Percentiles rank a stretch among this genome's conserved stretches.
These are phyloP conservation scores for Pogonomyrmex californicus DNA, from an alignment of 1,140 invertebrate genomes.

Conservation along the genomic window DNA sequence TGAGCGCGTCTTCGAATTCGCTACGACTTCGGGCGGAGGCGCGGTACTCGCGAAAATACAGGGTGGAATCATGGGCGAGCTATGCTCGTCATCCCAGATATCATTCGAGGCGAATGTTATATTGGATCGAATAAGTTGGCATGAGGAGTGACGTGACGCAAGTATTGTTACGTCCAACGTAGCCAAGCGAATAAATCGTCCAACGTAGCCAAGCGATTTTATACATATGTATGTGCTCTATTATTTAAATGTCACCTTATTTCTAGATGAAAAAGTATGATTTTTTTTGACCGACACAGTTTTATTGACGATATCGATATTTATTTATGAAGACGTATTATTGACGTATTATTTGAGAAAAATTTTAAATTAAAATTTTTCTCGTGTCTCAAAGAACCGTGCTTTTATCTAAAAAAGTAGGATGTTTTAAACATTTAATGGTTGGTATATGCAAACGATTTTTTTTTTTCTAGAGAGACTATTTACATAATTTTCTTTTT, in stretches of 20 bases:
- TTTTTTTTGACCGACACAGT: too few species aligned
- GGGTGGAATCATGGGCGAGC: not conserved
- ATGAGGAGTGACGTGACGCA: not conserved
- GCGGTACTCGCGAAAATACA: not conserved
- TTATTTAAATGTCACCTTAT: too few species aligned
- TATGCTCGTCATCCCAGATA: not conserved
- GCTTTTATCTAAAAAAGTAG: too few species aligned
- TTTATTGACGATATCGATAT: too few species aligned
- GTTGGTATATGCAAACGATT: not conserved
- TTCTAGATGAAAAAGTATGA: too few species aligned
- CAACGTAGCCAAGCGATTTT: too few species aligned
- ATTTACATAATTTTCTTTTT: not conserved
- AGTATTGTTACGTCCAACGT: not conserved
- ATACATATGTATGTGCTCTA: too few species aligned
- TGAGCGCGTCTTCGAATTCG: conserved; percentile 19
- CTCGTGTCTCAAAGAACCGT: too few species aligned
- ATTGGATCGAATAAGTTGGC: conserved; percentile 3
- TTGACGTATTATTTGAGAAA: too few species aligned
- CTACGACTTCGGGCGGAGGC: not conserved
- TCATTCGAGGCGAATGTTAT: not conserved
- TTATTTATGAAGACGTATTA: too few species aligned
- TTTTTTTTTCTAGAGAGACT: not conserved
- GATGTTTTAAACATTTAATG: too few species aligned
- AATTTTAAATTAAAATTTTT: too few species aligned
- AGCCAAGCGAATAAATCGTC: not conserved